These are phyloP conservation scores for Hydropsyche tenuis DNA, from an alignment of 1,140 invertebrate species.

Conservation along the genomic window DNA sequence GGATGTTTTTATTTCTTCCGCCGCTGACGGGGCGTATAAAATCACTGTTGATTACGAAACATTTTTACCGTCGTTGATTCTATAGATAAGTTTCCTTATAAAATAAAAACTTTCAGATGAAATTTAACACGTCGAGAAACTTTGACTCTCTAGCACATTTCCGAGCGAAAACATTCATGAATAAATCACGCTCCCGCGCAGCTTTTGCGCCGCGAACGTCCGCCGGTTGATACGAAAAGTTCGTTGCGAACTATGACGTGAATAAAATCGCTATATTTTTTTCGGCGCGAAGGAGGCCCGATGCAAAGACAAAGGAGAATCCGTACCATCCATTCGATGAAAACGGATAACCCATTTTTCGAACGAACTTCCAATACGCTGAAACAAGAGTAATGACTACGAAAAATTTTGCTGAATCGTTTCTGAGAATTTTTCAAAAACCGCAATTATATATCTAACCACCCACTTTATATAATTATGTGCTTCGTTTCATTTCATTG, in stretches of 20 bases:
- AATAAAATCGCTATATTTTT: conserved; percentile 15
- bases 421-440: no score
- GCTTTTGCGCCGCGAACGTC: not conserved
- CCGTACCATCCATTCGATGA: no score
- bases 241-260: conserved; percentile 15
- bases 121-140: conserved; percentile 16
- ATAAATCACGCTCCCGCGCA: conserved; percentile 15
- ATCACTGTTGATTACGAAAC: no score
- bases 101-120: conserved; percentile 23
- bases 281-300: not conserved
- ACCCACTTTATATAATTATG: no score
- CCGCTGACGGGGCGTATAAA: no score
- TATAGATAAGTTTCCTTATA: conserved; percentile 7
- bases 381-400: no score
- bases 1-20: no score
- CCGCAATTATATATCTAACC: no score
- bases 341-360: no score
- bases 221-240: conserved; percentile 11
- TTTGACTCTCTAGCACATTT: conserved; percentile 17
- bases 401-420: no score
- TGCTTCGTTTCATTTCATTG: no score
- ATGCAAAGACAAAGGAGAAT: not conserved
- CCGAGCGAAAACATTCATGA: conserved; percentile 21
- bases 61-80: not conserved
- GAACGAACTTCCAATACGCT: no score